Evolutionary conservation across 2,888 invertebrate species (phyloP), one percentile per base, ranked within the genome.

Genomic region (Caenorhabditis sp.): DNA sequence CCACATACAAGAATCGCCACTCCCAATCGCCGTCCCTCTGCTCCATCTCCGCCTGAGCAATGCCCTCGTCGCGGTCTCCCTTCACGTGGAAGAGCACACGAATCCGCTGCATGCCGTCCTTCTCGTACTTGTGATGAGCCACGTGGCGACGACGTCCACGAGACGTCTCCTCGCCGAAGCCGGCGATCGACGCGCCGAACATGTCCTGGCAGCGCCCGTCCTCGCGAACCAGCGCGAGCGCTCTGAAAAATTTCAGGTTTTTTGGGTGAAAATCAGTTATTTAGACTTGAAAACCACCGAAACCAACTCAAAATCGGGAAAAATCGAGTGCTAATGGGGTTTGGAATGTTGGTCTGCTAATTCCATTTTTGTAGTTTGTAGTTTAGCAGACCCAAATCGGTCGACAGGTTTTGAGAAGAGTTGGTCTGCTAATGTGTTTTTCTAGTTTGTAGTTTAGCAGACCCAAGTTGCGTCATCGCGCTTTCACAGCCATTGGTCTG

Each of bases 11-110:
- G 84, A 89, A 90, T 22, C 88, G 12, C 82, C 82, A 86, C 58
- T 85, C 84, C 89, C 89, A 89, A 19, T 85, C 86, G 10, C 91
- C 91, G 47, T 89, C 89, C 22, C 85, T 47, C 63, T 90, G 85
- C 49, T 86, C 91, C 83, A 90, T 88, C 75, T 91, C 91, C 0
- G 87, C 90, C 59, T 87, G 89, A 31, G 89, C 90, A 12, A 85
- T 86, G 38, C 91, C 91, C 63, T 89, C 86, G 69, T 84, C 87
- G 12, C 88, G 85, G 12, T 87, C 88, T 16, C 90, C 90, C 83
- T 90, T 89, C 26, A 91, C 63, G 68, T 90, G 90, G 72, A 90
- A 90, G 59, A 90, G 84, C 28, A 92, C 87, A 22, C 91, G 86
- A 61, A 91, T 86, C 19, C 91, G 75, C 68, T 90, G 87, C 69